Base-by-base conservation (phyloP, 2,797 vertebrate species). In the Amblyopsis hoosieri region DNA sequence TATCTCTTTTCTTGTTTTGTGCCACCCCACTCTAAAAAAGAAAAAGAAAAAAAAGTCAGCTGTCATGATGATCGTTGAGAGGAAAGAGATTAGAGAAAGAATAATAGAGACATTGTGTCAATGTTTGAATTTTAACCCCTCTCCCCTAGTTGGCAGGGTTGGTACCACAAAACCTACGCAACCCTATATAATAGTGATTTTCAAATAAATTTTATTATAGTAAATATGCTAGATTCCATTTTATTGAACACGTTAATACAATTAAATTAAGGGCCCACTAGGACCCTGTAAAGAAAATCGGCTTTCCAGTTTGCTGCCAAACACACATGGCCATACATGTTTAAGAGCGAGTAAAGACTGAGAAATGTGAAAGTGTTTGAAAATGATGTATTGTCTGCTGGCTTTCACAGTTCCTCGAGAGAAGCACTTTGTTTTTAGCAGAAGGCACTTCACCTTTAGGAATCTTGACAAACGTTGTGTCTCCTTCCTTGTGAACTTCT, bases 371-470 rank as follows among this genome's bases (percentile, higher is more conserved):
- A 78, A 45, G 72, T 74, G 55, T 47, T 72, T 67, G 58, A 72
- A 57, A 69, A 66, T 13, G 1, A 78, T 54, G 58, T 58, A 60
- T 65, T 64, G 56, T 65, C 64, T 11, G 42, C 76, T 82, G 74
- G 69, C 66, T 90, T 81, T 71, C 78, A 71, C 48, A 76, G 71
- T 75, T 86, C 85, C 80, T 87, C 82, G 83, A 88, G 87, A 90
- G 85, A 92, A 92, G 91, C 93, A 94, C 92, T 93, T 93, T 92
- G 89, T 85, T 84, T 81, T 82, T 84, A 86, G 76, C 87, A 80
- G 84, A 89, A 89, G 88, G 90, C 92, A 92, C 90, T 92, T 92
- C 80, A 86, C 75, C 82, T 79, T 69, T 75, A 75, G 67, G 68
- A 84, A 76, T 71, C 75, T 65, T 37, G 60, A 71, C 72, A 72